phyloP scores from a whole-genome alignment of 2,797 vertebrate species.

The Crocodylus rhombifer region DNA sequence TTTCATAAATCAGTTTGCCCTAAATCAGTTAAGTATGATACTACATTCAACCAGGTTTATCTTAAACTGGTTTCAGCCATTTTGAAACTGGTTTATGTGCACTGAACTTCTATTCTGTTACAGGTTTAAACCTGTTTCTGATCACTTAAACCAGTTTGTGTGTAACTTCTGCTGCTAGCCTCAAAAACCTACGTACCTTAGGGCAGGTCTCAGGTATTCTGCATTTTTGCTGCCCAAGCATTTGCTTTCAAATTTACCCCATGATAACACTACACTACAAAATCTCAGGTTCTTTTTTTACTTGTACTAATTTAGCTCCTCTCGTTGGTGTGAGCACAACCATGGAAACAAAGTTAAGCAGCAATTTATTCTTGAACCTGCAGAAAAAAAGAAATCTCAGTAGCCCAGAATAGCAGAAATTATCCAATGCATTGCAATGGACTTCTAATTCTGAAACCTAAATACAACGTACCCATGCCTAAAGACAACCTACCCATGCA shows the following conservation, averaged over 20 bases:
- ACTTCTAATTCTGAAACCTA: constrained; percentile 9
- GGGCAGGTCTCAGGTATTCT: background rate
- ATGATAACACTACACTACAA: background rate
- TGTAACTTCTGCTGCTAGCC: background rate
- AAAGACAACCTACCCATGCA: constrained; percentile 22
- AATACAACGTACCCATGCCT: background rate
- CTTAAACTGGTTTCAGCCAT: too few species aligned
- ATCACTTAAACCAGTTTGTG: background rate
- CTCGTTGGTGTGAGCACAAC: background rate
- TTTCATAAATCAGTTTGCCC: too few species aligned
- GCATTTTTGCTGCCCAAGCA: background rate
- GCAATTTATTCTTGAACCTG: background rate
- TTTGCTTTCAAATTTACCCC: background rate
- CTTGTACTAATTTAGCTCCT: background rate
- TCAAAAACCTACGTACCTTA: background rate
- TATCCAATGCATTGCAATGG: background rate
- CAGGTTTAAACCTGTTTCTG: constrained; percentile 22
- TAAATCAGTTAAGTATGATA: too few species aligned
- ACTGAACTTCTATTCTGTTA: background rate
- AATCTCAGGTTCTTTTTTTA: background rate
- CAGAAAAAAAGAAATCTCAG: background rate
- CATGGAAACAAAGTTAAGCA: background rate
- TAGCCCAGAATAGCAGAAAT: background rate
- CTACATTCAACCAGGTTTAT: too few species aligned
- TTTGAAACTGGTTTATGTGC: too few species aligned